Conservation (phyloP, 2,797 vertebrate species). For the Danionella dracula region DNA sequence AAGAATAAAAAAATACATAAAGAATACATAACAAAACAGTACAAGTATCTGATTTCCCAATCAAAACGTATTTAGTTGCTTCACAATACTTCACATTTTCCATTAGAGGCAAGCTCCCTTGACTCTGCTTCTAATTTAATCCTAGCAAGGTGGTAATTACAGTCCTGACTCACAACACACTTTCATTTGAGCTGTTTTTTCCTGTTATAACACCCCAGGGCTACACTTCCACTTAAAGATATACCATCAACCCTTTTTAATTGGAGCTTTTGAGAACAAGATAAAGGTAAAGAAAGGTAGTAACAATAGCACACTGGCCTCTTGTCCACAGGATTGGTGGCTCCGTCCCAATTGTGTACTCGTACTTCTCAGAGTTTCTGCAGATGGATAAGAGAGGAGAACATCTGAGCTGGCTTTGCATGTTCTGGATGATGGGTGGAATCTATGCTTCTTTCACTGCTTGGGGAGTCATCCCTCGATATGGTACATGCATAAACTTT, state of each 20-base stretch:
- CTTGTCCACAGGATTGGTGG: slow-evolving; percentile 79
- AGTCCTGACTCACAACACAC: background rate
- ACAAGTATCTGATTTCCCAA: background rate
- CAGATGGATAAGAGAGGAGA: slow-evolving; percentile 93
- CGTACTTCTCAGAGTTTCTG: slow-evolving; percentile 95
- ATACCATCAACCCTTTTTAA: background rate
- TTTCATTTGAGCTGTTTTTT: background rate
- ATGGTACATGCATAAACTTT: slow-evolving; percentile 67
- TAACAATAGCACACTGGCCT: background rate
- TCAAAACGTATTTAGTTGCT: background rate
- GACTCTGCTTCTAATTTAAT: background rate
- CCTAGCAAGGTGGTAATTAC: slow-evolving; percentile 5
- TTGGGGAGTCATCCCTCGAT: slow-evolving; percentile 95
- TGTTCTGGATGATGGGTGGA: slow-evolving; percentile 98
- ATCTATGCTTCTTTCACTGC: slow-evolving; percentile 91
- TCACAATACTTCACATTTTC: background rate
- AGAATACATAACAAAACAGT: background rate
- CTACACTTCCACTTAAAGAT: background rate
- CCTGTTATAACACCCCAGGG: background rate
- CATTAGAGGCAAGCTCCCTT: background rate
- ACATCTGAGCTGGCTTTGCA: slow-evolving; percentile 94
- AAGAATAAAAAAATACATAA: background rate
- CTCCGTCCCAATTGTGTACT: slow-evolving; percentile 89
- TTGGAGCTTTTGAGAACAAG: background rate
- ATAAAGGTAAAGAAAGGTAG: background rate